These are phyloP conservation scores for Hydropsyche tenuis DNA, from an alignment of 1,140 invertebrate genomes.

Conservation along the genomic window DNA sequence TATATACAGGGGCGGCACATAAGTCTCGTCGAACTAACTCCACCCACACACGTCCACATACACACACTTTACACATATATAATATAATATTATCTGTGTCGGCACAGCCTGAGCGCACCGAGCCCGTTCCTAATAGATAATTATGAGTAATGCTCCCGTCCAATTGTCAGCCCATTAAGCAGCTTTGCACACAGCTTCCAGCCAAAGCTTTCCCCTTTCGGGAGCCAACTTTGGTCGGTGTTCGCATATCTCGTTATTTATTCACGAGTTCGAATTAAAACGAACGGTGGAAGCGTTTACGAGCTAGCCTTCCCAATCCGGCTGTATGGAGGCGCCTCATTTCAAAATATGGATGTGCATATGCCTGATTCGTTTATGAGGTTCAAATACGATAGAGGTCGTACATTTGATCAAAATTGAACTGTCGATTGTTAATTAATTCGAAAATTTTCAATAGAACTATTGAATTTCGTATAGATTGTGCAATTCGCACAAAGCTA, in stretches of 20 bases:
- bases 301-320: background rate
- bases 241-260: conserved; percentile 33
- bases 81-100: conserved; percentile 27
- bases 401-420: too few species aligned
- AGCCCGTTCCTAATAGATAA: conserved; percentile 44
- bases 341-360: too few species aligned
- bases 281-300: conserved; percentile 15
- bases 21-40: conserved; percentile 11
- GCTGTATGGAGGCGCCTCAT: too few species aligned
- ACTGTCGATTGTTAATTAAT: too few species aligned
- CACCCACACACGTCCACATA: conserved; percentile 11
- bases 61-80: background rate
- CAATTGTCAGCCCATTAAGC: conserved; percentile 49
- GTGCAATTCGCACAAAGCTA: too few species aligned
- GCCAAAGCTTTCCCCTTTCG: conserved; percentile 39
- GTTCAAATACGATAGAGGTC: too few species aligned
- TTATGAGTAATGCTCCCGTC: conserved; percentile 47
- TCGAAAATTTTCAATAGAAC: too few species aligned
- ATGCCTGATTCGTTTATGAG: too few species aligned
- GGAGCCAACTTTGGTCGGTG: conserved; percentile 26
- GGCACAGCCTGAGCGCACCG: background rate
- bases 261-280: conserved; percentile 31
- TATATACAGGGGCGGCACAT: conserved; percentile 14
- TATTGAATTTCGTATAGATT: too few species aligned
- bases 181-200: conserved; percentile 46